These are phyloP conservation scores for Popillia japonica DNA, from an alignment of 1,140 invertebrate species.

Conservation along the genomic window DNA sequence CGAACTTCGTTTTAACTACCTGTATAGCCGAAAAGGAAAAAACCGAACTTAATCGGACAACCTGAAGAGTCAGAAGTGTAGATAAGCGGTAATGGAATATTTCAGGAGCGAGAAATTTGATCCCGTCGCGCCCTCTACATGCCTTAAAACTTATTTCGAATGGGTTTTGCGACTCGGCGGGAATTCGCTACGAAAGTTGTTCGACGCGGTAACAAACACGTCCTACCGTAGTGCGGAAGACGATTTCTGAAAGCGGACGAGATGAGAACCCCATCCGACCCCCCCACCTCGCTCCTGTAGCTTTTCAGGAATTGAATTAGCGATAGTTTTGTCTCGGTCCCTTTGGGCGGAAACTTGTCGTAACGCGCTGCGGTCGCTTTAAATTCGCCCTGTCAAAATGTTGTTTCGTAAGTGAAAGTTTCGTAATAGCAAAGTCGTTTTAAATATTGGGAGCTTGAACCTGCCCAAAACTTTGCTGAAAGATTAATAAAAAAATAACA, in stretches of 20 bases:
- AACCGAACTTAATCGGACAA: background rate
- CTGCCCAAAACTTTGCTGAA: no score
- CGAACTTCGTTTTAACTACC: background rate
- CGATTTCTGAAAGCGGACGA: background rate
- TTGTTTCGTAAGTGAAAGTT: no score
- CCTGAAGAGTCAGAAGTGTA: background rate
- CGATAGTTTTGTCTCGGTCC: background rate
- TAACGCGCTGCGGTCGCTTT: background rate
- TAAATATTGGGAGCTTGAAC: no score
- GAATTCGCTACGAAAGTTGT: background rate
- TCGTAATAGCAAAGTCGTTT: background rate
- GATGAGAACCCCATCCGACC: background rate
- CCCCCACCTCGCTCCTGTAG: no score
- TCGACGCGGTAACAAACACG: background rate
- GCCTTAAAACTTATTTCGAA: background rate
- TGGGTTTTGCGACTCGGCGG: background rate
- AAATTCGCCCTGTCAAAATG: no score
- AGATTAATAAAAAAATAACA: no score
- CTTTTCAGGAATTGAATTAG: conserved; percentile 11
- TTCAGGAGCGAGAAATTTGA: conserved; percentile 14
- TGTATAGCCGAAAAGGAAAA: background rate
- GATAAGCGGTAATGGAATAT: conserved; percentile 8
- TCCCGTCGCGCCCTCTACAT: background rate
- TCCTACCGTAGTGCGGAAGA: background rate
- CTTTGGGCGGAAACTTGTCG: background rate